These are phyloP conservation scores for Scaptomyza graminum DNA, from an alignment of 1,140 invertebrate genomes.

Conservation along the genomic window DNA sequence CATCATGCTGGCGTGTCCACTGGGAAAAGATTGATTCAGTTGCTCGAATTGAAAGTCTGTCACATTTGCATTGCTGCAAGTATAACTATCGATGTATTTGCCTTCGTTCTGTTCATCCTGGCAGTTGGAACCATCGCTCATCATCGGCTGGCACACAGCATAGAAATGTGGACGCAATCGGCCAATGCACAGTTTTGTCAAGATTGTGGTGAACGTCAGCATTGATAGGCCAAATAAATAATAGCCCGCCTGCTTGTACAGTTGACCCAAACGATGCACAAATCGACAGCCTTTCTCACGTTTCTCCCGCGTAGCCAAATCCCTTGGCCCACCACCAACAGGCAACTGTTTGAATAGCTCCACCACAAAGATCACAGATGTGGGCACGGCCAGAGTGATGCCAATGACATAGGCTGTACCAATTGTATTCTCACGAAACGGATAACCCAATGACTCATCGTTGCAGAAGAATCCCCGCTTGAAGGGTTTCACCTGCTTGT, in stretches of 20 bases:
- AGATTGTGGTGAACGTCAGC: constrained; percentile 92
- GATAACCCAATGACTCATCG: constrained; percentile 96
- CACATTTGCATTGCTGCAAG: constrained; percentile 85
- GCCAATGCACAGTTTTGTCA: constrained; percentile 95
- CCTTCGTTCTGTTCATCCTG: constrained; percentile 85
- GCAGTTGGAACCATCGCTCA: constrained; percentile 85
- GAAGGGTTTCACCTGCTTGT: constrained; percentile 87
- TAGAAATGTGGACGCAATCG: constrained; percentile 96
- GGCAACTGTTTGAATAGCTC: constrained; percentile 77
- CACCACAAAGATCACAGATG: constrained; percentile 63
- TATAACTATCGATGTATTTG: constrained; percentile 87
- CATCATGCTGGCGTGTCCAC: constrained; percentile 91
- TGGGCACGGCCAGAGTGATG: constrained; percentile 53
- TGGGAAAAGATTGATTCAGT: constrained; percentile 91
- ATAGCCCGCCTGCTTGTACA: constrained; percentile 89
- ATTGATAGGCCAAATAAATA: constrained; percentile 94
- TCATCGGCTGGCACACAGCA: constrained; percentile 87
- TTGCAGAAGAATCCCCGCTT: constrained; percentile 97
- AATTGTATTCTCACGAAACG: constrained; percentile 90
- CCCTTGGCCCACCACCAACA: background rate
- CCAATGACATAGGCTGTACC: constrained; percentile 39
- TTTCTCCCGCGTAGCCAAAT: constrained; percentile 27
- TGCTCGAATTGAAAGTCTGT: constrained; percentile 86
- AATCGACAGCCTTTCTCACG: constrained; percentile 52
- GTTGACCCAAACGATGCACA: constrained; percentile 87